phyloP scores from a whole-genome alignment of 2,797 vertebrate genomes.

The Syngnathus rostellatus region DNA sequence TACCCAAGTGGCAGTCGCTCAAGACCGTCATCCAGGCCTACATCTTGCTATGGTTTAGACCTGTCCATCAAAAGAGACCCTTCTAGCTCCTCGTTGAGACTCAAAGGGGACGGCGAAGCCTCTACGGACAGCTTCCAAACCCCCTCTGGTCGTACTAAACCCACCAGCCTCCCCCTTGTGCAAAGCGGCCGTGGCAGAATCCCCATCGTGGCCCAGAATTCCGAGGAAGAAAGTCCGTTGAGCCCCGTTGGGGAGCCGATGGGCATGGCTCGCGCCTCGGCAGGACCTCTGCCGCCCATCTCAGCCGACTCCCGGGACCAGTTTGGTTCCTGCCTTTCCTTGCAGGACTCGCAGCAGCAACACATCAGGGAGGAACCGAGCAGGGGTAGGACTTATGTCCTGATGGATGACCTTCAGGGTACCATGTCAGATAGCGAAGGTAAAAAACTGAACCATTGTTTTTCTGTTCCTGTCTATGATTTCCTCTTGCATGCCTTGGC shows the following conservation, averaged over 20 bases:
- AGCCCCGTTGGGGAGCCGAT: slow-evolving; percentile 98
- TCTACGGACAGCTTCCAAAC: slow-evolving; percentile 78
- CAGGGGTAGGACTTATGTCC: slow-evolving; percentile 86
- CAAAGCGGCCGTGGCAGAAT: slow-evolving; percentile 90
- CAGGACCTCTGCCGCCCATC: slow-evolving; percentile 94
- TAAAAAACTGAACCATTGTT: slow-evolving; percentile 73
- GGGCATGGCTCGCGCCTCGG: slow-evolving; percentile 97
- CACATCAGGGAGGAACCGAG: slow-evolving; percentile 93
- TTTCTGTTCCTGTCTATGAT: slow-evolving; percentile 14
- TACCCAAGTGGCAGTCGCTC: slow-evolving; percentile 92
- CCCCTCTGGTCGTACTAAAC: slow-evolving; percentile 91
- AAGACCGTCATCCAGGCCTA: slow-evolving; percentile 90
- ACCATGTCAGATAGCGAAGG: slow-evolving; percentile 99
- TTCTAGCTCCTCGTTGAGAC: slow-evolving; percentile 89
- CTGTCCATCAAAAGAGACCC: slow-evolving; percentile 93
- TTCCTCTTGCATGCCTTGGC: slow-evolving; percentile 71
- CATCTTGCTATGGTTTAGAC: slow-evolving; percentile 94
- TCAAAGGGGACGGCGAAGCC: slow-evolving; percentile 85
- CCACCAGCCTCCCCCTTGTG: slow-evolving; percentile 93
- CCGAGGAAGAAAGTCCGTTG: slow-evolving; percentile 96
- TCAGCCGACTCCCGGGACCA: slow-evolving; percentile 97
- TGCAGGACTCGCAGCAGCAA: slow-evolving; percentile 88
- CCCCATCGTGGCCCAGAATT: slow-evolving; percentile 97
- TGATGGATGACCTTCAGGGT: slow-evolving; percentile 97
- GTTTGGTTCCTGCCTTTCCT: slow-evolving; percentile 95